These are phyloP conservation scores for Dasypolia templi DNA, from an alignment of 2,888 invertebrate species.

Conservation along the genomic window DNA sequence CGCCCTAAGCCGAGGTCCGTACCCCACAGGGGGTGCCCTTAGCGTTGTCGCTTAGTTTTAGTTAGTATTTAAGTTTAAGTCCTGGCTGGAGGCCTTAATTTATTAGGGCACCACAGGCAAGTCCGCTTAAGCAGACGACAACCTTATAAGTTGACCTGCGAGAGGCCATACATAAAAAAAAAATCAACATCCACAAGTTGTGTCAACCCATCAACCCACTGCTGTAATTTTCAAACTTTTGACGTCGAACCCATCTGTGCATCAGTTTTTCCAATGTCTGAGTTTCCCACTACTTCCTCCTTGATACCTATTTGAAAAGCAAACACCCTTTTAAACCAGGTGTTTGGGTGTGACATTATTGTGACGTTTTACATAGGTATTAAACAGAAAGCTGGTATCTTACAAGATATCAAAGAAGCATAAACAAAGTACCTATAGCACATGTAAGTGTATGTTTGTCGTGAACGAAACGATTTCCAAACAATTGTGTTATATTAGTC, in stretches of 20 bases:
- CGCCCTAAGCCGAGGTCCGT: too few species aligned
- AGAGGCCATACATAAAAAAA: too few species aligned
- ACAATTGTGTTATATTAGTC: slow-evolving; percentile 50
- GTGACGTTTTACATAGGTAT: neutral
- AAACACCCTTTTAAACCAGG: neutral
- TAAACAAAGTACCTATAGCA: slow-evolving; percentile 32
- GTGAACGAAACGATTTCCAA: slow-evolving; percentile 35
- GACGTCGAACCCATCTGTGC: neutral
- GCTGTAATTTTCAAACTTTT: neutral
- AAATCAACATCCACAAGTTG: too few species aligned
- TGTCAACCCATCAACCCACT: neutral
- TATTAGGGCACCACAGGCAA: too few species aligned
- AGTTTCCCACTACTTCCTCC: too few species aligned
- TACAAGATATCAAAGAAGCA: slow-evolving; percentile 1
- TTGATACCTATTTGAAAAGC: neutral
- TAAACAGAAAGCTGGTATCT: neutral
- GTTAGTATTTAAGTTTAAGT: too few species aligned
- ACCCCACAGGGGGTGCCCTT: too few species aligned
- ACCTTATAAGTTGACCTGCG: too few species aligned
- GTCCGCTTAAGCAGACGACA: too few species aligned
- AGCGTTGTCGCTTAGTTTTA: too few species aligned
- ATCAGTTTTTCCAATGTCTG: neutral
- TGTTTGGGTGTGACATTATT: too few species aligned
- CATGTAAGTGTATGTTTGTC: slow-evolving; percentile 30
- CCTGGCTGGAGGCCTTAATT: too few species aligned